Evolutionary conservation across 2,113 vertebrate genomes (phyloP), one percentile per base, ranked within the genome.

Genomic region (Pungitius pungitius): DNA sequence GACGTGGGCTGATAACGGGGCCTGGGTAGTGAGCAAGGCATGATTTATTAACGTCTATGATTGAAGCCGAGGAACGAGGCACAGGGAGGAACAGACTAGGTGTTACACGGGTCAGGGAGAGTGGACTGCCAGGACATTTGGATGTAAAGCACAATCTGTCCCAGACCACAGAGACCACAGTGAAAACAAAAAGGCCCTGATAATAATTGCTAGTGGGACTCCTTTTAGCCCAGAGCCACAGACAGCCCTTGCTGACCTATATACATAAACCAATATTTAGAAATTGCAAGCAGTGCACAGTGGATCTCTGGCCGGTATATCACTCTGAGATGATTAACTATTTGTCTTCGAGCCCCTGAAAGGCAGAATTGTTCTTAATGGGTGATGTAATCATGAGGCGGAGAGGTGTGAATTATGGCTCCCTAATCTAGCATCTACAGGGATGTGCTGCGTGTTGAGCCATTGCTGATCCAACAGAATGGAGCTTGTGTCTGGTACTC

Each of bases 11-110:
- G 89, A 89, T 91, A 87, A 78, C 78, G 85, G 78, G 75, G 84
- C 74, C 73, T n/a, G 66, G 71, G 68, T 90, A 92, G 93, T 88
- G 88, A 91, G 85, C 75, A 72, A 75, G 61, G 51, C 83, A 78
- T 92, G 86, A 92, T 90, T 92, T 91, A 93, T 93, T 90, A 85
- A 93, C 87, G 87, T 70, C 33, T 52, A 81, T 83, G 82, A 88
- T 90, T 83, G 69, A 85, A 75, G 80, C 60, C 55, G 69, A 84
- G 63, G 57, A 76, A 55, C n/a, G 39, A 73, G 75, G 77, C 67
- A 17, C n/a, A n/a, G n/a, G n/a, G n/a, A n/a, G n/a, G 65, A 75
- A 18, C 43, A 37, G 51, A 75, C 51, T 59, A 4, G 55, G 61
- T 84, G 83, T 86, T 57, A 67, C 49, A n/a, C 1, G 40, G 87